Base-by-base conservation (phyloP, 1,140 invertebrate species). In the Drosophila eugracilis region DNA sequence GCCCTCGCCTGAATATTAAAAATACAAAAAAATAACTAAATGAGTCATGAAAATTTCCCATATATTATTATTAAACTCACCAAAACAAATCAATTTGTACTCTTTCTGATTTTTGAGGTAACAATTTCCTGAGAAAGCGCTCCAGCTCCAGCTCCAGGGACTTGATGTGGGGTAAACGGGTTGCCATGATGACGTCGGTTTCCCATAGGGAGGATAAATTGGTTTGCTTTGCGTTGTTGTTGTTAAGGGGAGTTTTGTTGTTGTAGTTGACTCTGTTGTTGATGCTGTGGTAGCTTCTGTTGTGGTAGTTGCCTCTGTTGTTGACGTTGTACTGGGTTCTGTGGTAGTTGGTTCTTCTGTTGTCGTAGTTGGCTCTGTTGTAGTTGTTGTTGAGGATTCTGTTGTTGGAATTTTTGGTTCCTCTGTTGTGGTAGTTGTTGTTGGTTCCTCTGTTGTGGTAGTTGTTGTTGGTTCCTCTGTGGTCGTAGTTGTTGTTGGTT, bases 31-130 rank as follows among this genome's bases (percentile, higher is more conserved):
- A 21, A 39, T 32, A 32, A 10, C 3, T 12, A 10, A 39, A 26
- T 9, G 21, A 32, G 58, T 12, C 14, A n/a, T 24, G 0, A 19
- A 39, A 37, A 4, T 48, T 30, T 53, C 22, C 12, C n/a, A n/a
- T n/a, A 22, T 15, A 9, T 36, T 36, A 1, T 9, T 3, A 15
- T 15, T 7, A 14, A 22, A 60, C 48, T 58, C 44, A 88, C 83
- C 36, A 17, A 45, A 62, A 28, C 54, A 81, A 14, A 1, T 30
- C 4, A 14, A 7, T 2, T n/a, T 19, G n/a, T 30, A 54, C 14
- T 81, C 52, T 1, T 17, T n/a, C 12, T 78, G 47, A 4, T 78
- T 42, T 36, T 19, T 73, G 12, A 81, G 34, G 60, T 85, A 85
- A 7, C 80, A 80, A 0, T 7, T 30, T 24, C 52, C 19, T n/a